Evolutionary conservation across 2,797 vertebrate genomes (phyloP).

Genomic region (Synaphobranchus kaupii): DNA sequence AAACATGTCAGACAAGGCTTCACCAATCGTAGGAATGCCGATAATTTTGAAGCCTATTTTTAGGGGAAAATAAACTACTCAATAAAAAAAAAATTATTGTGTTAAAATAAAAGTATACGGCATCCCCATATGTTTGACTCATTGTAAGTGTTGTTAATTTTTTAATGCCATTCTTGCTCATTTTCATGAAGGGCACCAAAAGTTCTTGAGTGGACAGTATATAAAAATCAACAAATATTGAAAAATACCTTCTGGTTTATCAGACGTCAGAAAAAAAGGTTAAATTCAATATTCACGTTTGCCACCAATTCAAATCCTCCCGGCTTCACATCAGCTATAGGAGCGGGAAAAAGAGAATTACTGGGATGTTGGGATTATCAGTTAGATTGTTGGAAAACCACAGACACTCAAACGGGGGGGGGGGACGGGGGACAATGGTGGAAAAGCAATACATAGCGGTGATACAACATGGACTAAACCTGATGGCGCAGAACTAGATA

Average conservation of each 20-base stretch:
- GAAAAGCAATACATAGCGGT: background rate
- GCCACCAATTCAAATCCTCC: background rate
- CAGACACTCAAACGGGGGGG: background rate
- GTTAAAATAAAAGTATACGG: no score
- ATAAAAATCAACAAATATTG: background rate
- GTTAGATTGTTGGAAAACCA: background rate
- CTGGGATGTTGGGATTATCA: background rate
- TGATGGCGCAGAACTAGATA: background rate
- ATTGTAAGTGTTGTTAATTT: no score
- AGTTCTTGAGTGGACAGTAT: no score
- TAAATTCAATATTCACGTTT: background rate
- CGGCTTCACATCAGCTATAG: background rate
- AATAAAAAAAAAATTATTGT: no score
- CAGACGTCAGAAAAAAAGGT: background rate
- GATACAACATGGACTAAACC: background rate
- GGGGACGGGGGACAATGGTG: background rate
- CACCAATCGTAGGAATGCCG: no score
- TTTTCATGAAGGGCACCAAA: no score
- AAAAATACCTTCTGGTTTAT: background rate
- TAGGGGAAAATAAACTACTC: no score
- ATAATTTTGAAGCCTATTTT: no score
- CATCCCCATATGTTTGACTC: no score
- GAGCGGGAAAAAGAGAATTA: background rate
- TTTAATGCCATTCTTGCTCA: no score
- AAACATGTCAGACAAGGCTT: no score